Conservation (phyloP, 2,888 invertebrate genomes). For the Pterostichus niger region DNA sequence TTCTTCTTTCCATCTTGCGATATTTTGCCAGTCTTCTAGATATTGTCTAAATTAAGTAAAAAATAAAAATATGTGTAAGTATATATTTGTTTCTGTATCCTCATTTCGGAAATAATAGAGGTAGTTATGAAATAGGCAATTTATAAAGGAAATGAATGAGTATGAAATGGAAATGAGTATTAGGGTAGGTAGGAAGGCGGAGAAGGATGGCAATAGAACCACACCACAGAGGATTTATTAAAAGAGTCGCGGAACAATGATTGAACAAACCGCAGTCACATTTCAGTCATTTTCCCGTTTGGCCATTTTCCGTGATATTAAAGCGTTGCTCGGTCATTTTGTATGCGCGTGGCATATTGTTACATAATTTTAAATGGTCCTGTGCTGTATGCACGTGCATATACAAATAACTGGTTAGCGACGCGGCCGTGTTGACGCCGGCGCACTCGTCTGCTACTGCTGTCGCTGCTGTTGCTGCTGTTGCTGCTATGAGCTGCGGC, state of each 20-base stretch:
- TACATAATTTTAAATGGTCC: conserved; percentile 67
- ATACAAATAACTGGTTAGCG: conserved; percentile 66
- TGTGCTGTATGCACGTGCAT: conserved; percentile 65
- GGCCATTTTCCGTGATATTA: conserved; percentile 51
- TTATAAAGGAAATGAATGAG: conserved; percentile 32
- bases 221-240: conserved; percentile 32
- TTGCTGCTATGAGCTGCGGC: conserved; percentile 15
- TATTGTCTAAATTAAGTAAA: no score
- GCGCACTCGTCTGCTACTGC: conserved; percentile 28
- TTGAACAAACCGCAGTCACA: conserved; percentile 41
- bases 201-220: background rate
- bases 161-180: conserved; percentile 8
- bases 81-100: background rate
- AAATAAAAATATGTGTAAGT: background rate
- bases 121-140: conserved; percentile 1
- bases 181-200: background rate
- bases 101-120: background rate
- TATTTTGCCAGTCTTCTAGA: no score
- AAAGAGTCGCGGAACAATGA: conserved; percentile 42
- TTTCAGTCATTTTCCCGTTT: conserved; percentile 40
- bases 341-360: conserved; percentile 66
- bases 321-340: conserved; percentile 55
- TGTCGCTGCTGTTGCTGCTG: conserved; percentile 21
- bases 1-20: no score
- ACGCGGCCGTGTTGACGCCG: conserved; percentile 2